Base-by-base conservation (phyloP, 2,888 invertebrate species). In the Limnephilus lunatus region DNA sequence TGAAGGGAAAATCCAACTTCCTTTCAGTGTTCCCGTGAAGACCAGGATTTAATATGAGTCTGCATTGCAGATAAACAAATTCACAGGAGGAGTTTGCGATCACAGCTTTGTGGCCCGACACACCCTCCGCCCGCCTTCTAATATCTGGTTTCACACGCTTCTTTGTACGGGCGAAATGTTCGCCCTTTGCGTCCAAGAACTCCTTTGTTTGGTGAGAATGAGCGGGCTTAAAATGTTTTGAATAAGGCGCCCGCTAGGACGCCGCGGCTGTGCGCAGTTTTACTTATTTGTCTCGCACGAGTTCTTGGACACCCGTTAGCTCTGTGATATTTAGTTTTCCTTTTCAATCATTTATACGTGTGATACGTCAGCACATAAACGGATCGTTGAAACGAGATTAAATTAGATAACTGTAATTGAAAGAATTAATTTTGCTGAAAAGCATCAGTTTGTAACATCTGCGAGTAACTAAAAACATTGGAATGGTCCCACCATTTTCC, bases 141-240 rank as follows among this genome's bases (percentile, higher is more conserved):
- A 90, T 90, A 90, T 90, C 90, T 85, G 90, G 90, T 90, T 90
- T 90, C 90, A 90, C 90, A 85, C 90, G 87, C 31, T 87, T 87
- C 87, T 44, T 30, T 87, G 87, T 87, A 32, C 53, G 32, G 32
- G 19, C 53, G 30, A 87, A 87, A 31, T 32, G 14, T 68, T 87
- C 87, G n/a, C 87, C 68, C 87, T 48, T 44, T 32, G 85, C 39
- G 30, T 87, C 30, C n/a, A 44, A 86, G 85, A 86, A 19, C 39
- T 44, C 31, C 68, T 87, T 87, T 53, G 87, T 87, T 68, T 68
- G 31, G 53, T 68, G 30, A 30, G 31, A 87, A 48, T n/a, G 85
- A 85, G 53, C 53, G 3, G 81, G 81, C 81, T 81, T 31, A n/a
- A 81, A 81, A 81, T 81, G 31, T 31, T 81, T 53, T 53, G 53